A percentile compares a stretch with the other conserved stretches of the same genome.
These are phyloP conservation scores for Karalla daura DNA, from an alignment of 2,797 vertebrate genomes.

Conservation along the genomic window DNA sequence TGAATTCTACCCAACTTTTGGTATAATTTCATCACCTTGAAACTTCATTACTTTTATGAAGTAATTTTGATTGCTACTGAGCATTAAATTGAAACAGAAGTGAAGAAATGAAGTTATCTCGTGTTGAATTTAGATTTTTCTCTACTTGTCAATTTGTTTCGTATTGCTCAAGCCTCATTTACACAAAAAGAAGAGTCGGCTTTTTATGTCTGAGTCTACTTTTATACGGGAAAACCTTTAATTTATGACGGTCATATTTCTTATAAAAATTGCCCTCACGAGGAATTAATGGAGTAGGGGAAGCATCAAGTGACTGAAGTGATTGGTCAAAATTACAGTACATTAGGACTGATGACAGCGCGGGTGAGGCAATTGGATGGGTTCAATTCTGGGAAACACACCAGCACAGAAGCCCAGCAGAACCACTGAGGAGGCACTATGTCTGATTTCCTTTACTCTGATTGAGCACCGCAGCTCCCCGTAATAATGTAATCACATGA, in stretches of 20 bases:
- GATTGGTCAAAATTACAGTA: conserved; percentile 33
- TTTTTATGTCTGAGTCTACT: no score
- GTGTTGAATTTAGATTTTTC: not conserved
- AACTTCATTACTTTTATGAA: not conserved
- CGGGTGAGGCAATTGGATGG: conserved; percentile 18
- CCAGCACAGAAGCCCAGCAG: conserved; percentile 13
- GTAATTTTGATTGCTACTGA: not conserved
- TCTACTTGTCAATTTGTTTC: not conserved
- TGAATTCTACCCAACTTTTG: not conserved
- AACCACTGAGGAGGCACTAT: conserved; percentile 8
- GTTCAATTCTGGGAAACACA: conserved; percentile 38
- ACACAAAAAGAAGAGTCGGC: no score
- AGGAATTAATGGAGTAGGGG: conserved; percentile 34
- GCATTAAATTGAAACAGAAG: no score
- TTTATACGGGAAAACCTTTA: conserved; percentile 8
- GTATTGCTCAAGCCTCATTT: not conserved
- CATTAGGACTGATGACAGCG: conserved; percentile 42
- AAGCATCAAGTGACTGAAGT: conserved; percentile 41
- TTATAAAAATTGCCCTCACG: conserved; percentile 18
- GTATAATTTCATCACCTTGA: not conserved
- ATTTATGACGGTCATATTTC: conserved; percentile 21
- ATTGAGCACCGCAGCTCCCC: conserved; percentile 23
- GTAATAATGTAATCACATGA: conserved; percentile 46
- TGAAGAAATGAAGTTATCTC: not conserved
- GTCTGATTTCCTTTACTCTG: conserved; percentile 12